A percentile compares a stretch with the other conserved stretches of the same genome.
Evolutionary conservation across 2,797 vertebrate genomes (phyloP).

Genomic region (Coregonus ussuriensis): DNA sequence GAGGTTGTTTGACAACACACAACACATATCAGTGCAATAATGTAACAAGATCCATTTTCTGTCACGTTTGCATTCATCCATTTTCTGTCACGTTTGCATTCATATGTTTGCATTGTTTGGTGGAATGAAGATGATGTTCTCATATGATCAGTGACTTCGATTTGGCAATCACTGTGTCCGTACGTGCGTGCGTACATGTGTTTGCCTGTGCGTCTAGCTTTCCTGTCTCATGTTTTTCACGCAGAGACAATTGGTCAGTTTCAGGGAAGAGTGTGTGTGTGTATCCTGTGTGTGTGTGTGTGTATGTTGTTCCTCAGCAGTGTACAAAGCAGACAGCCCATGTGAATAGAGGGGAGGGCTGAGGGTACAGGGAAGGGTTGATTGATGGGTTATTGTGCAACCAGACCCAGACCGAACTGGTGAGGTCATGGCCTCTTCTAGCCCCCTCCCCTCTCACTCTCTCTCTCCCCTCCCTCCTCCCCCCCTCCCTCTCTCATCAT

Average conservation of each 20-base stretch:
- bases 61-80: not conserved
- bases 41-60: not conserved
- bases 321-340: conserved; percentile 67
- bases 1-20: not conserved
- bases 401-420: conserved; percentile 74
- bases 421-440: conserved; percentile 75
- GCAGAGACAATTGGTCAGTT: conserved; percentile 44
- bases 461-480: conserved; percentile 21
- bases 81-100: not conserved
- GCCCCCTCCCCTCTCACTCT: conserved; percentile 50
- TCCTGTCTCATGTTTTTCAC: conserved; percentile 26
- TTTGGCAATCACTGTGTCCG: not conserved
- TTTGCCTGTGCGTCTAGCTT: not conserved
- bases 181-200: not conserved
- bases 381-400: conserved; percentile 83
- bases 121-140: not conserved
- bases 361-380: conserved; percentile 69
- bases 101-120: no score
- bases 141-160: not conserved
- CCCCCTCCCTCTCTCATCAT: conserved; percentile 55
- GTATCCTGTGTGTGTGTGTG: conserved; percentile 30
- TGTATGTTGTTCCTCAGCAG: conserved; percentile 58
- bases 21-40: not conserved
- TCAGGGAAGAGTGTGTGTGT: not conserved
- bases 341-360: conserved; percentile 62